phyloP scores from a whole-genome alignment of 2,888 invertebrate genomes.

The Parnassius mnemosyne region DNA sequence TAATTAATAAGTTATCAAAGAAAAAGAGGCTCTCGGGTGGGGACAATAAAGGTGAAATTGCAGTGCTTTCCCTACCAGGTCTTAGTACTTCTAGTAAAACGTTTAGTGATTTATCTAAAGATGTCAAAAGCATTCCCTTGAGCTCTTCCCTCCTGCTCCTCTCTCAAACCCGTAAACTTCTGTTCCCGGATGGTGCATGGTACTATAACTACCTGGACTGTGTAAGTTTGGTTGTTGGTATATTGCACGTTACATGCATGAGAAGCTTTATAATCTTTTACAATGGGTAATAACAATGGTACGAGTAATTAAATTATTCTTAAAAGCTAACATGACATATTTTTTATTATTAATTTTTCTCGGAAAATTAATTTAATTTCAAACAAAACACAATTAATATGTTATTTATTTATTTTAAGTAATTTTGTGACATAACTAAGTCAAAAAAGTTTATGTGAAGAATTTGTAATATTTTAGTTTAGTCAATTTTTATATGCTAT shows the following conservation, averaged over 20 bases:
- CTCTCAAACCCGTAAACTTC: slow-evolving; percentile 61
- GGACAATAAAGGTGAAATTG: slow-evolving; percentile 56
- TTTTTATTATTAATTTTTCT: too few relatives aligned
- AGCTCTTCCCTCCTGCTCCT: slow-evolving; percentile 62
- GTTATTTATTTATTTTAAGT: too few relatives aligned
- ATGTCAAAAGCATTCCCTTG: slow-evolving; percentile 60
- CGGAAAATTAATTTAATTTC: too few relatives aligned
- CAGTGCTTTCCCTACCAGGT: slow-evolving; percentile 61
- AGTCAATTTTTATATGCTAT: too few relatives aligned
- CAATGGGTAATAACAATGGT: not conserved
- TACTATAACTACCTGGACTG: slow-evolving; percentile 74
- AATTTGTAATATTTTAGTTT: too few relatives aligned
- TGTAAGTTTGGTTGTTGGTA: slow-evolving; percentile 68
- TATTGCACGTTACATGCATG: slow-evolving; percentile 39
- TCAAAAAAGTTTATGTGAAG: too few relatives aligned
- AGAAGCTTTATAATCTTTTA: slow-evolving; percentile 22
- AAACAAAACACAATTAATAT: too few relatives aligned
- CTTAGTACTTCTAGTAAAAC: slow-evolving; percentile 56
- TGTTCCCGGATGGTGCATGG: slow-evolving; percentile 69
- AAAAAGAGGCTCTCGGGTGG: slow-evolving; percentile 46
- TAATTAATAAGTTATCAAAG: slow-evolving; percentile 52
- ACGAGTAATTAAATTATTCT: too few relatives aligned
- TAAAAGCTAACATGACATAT: too few relatives aligned
- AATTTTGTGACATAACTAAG: too few relatives aligned
- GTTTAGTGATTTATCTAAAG: slow-evolving; percentile 61